Evolutionary conservation across 2,797 vertebrate species (phyloP).

Genomic region (Alcedo atthis): DNA sequence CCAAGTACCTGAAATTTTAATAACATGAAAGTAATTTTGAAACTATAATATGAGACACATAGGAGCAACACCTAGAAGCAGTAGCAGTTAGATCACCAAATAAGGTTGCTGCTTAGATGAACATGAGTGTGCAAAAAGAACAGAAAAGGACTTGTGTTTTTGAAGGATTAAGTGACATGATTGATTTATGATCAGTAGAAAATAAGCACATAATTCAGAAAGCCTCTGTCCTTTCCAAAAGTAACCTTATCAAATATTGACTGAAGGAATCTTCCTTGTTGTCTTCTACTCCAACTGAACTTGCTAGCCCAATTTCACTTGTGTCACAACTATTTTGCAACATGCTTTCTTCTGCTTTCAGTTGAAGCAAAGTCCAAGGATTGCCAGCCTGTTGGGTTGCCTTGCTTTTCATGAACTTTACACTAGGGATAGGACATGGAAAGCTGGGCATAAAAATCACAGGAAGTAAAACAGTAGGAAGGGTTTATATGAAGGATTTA

Average conservation of each 20-base stretch:
- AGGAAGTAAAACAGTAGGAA: background rate
- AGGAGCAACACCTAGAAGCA: background rate
- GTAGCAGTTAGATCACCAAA: background rate
- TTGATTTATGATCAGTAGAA: background rate
- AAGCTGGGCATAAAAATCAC: background rate
- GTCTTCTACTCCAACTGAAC: background rate
- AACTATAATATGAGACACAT: background rate
- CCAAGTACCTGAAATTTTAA: background rate
- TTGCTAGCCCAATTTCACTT: background rate
- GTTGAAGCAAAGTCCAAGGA: background rate
- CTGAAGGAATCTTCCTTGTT: background rate
- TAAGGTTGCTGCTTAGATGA: background rate
- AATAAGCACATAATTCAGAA: background rate
- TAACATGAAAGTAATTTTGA: background rate
- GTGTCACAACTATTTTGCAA: background rate
- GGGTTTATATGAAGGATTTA: background rate
- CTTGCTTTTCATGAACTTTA: background rate
- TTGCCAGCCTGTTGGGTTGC: accelerated
- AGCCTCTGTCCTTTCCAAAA: background rate
- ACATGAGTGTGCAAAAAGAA: background rate
- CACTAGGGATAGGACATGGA: background rate
- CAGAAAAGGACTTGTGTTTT: background rate
- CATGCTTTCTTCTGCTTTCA: background rate
- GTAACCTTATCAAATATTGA: background rate
- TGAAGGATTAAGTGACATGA: background rate